phyloP scores from a whole-genome alignment of 2,113 vertebrate genomes.

The Oryzias javanicus region DNA sequence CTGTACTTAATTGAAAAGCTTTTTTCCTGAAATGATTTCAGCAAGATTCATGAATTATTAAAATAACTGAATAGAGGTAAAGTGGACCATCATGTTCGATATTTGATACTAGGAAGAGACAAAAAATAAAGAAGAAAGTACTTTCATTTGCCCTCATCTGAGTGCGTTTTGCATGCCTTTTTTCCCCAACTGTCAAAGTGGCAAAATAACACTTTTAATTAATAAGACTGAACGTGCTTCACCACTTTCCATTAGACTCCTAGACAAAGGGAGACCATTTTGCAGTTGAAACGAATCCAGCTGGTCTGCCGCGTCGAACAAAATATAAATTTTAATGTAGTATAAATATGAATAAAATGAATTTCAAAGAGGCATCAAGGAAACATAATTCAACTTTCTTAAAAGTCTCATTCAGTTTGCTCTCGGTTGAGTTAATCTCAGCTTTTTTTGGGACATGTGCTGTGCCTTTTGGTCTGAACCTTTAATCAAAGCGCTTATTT shows the following conservation, averaged over 20 bases:
- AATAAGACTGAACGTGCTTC: conserved; percentile 15
- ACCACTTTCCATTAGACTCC: conserved; percentile 16
- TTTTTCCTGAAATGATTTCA: conserved; percentile 55
- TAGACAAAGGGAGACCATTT: conserved; percentile 18
- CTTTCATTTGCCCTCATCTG: conserved; percentile 10
- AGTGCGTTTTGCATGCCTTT: conserved; percentile 10
- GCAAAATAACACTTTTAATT: conserved; percentile 37
- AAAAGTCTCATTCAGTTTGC: not conserved
- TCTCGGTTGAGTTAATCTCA: not conserved
- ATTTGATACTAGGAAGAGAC: conserved; percentile 32
- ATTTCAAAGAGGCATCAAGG: conserved; percentile 11
- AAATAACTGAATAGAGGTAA: conserved; percentile 45
- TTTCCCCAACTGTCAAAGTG: conserved; percentile 17
- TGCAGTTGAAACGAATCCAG: conserved; percentile 24
- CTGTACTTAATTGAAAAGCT: conserved; percentile 60
- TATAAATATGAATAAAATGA: conserved; percentile 17
- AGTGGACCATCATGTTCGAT: conserved; percentile 40
- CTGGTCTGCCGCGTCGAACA: not conserved
- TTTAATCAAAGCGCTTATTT: too few species aligned
- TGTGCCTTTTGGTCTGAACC: too few species aligned
- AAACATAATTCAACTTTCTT: conserved; percentile 5
- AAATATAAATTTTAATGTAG: conserved; percentile 3
- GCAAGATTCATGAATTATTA: conserved; percentile 63
- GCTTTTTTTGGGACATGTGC: too few species aligned
- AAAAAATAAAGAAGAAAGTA: not conserved